phyloP scores from a whole-genome alignment of 1,140 invertebrate genomes.

The Sinonovacula constricta region DNA sequence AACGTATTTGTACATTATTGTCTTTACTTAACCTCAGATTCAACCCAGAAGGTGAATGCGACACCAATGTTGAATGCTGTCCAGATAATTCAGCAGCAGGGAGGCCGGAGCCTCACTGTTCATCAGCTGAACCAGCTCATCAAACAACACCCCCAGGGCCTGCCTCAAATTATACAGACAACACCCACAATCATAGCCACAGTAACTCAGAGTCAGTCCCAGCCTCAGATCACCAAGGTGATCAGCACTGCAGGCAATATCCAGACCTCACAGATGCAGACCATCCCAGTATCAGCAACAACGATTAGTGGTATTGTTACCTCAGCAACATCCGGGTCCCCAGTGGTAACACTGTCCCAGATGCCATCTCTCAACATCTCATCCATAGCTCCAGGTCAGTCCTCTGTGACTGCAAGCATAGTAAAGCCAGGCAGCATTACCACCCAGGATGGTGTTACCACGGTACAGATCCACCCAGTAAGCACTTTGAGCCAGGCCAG shows the following conservation, averaged over 20 bases:
- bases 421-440: constrained; percentile 51
- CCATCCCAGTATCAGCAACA: constrained; percentile 57
- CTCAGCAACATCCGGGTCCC: constrained; percentile 21
- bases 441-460: constrained; percentile 38
- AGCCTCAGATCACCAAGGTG: constrained; percentile 65
- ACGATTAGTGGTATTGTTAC: constrained; percentile 38
- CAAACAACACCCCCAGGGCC: constrained; percentile 60
- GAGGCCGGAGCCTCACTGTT: constrained; percentile 53
- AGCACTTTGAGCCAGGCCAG: constrained; percentile 44
- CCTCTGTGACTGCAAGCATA: constrained; percentile 47
- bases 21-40: constrained; percentile 15
- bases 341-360: constrained; percentile 29
- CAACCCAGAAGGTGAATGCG: constrained; percentile 45
- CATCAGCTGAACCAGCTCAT: constrained; percentile 72
- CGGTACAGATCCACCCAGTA: constrained; percentile 62
- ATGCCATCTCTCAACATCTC: constrained; percentile 37
- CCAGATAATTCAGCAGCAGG: constrained; percentile 64
- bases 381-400: constrained; percentile 53
- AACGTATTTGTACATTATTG: too few species aligned
- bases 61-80: constrained; percentile 55
- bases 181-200: constrained; percentile 72
- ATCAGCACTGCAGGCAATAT: constrained; percentile 53
- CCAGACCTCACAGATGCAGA: constrained; percentile 64
- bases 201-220: constrained; percentile 65
- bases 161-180: constrained; percentile 61